phyloP scores from a whole-genome alignment of 2,888 invertebrate species.

The Dicroscelio sp. region DNA sequence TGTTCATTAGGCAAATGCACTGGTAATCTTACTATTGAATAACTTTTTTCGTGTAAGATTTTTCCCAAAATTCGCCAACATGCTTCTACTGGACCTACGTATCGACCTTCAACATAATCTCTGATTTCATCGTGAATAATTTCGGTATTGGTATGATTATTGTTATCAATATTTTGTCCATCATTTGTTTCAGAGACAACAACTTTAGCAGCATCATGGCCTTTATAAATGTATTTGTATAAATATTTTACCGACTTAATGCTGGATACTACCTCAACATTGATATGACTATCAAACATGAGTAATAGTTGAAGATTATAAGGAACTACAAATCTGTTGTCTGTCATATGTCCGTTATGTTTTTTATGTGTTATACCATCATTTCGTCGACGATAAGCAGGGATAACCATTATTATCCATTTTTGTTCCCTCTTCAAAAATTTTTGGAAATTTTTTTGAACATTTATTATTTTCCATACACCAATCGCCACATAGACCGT shows the following conservation, averaged over 20 bases:
- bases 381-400: constrained; percentile 16
- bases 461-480: constrained; percentile 82
- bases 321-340: constrained; percentile 17
- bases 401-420: constrained; percentile 29
- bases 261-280: constrained; percentile 6
- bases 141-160: not conserved
- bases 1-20: constrained; percentile 14
- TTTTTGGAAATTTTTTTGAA: constrained; percentile 64
- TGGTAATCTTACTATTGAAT: not conserved
- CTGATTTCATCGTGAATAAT: constrained; percentile 16
- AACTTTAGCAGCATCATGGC: constrained; percentile 20
- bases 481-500: constrained; percentile 89
- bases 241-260: constrained; percentile 36
- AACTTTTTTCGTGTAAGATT: constrained; percentile 24
- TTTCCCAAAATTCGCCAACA: constrained; percentile 21
- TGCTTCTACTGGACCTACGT: constrained; percentile 19
- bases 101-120: constrained; percentile 27
- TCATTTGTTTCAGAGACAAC: not conserved
- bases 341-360: not conserved
- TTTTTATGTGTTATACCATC: not conserved
- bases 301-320: constrained; percentile 1
- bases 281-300: constrained; percentile 17
- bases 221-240: constrained; percentile 32
- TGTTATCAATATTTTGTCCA: not conserved
- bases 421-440: not conserved